Base-by-base conservation (phyloP, 2,113 vertebrate species). In the Pomatorhinus ruficollis region DNA sequence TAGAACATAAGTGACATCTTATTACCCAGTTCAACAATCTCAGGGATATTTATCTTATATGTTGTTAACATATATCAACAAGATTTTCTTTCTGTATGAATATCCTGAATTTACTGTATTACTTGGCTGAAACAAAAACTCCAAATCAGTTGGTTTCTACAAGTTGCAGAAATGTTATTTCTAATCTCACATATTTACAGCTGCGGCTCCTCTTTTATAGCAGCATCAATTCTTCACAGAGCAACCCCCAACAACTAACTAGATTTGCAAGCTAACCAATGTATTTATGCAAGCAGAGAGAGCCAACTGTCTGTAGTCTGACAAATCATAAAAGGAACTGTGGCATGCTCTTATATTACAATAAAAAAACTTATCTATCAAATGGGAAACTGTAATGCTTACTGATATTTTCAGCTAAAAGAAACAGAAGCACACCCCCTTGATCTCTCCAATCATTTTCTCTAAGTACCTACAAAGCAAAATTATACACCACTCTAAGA, bases 1-100 rank as follows among this genome's bases (percentile, higher is more conserved):
- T 89, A 91, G 75, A 97, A 96, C 39, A 94, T 96, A 97, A 77
- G 59, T 85, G 82, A 49, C 92, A 96, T 96, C 90, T 90, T 97
- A 96, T 96, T 97, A 83, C 74, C 50, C 89, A 80, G 14, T 89
- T 95, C 76, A 83, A 31, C 74, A 83, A 31, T 91, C 88, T 97
- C 93, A 90, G 53, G 68, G 91, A 96, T 88, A 96, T 93, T 89
- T 94, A 95, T 97, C 97, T 96, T 77, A 96, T 85, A 92, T 35
- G 72, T 83, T 97, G 23, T 16, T 53, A 39, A 69, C 45, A 45
- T 76, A 71, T 60, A 97, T 93, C 89, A 95, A 90, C 82, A 86
- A 83, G 86, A 86, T 96, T 96, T 96, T 84, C 59, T 87, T 92
- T 87, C 52, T 68, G 9, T 94, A 83, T 79, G 49, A 97, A 61